Base-by-base conservation (phyloP, 2,113 vertebrate genomes). In the Penelope pileata region DNA sequence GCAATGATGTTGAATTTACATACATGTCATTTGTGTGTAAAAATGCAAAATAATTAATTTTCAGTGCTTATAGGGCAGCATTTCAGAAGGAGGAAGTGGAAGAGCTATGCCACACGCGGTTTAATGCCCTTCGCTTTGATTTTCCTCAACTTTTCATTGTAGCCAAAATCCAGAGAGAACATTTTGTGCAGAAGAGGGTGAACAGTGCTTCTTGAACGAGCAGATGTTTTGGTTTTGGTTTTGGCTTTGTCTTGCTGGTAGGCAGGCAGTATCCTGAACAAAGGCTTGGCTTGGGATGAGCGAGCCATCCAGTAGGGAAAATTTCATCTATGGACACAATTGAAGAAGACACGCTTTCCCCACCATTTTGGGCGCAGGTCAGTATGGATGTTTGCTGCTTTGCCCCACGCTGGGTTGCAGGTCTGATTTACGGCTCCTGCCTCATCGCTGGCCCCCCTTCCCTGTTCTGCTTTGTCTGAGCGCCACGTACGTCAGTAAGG, bases 401-500 rank as follows among this genome's bases (percentile, higher is more conserved):
- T 23, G 15, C 34, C 11, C 58, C 16, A 36, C 1, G 4, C 21
- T 43, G 43, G 21, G n/a, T 59, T 54, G 9, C 0, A 5, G 36
- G 34, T 51, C 36, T 75, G 66, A 62, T 94, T 56, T 87, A 27
- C 0, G 0, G 19, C 59, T 88, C 27, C 29, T 0, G 1, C 36
- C 14, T 13, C 10, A 5, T 48, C 2, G 2, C 60, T 14, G 2
- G 13, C 6, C 7, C 9, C 22, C 18, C 29, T 21, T 48, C n/a
- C 7, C 4, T 2, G 12, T 22, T 29, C 77, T 50, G 9, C 56
- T 94, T 88, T 95, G 29, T 83, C 50, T 56, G 53, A 74, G 47
- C 0, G 0, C 38, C 15, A 29, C 43, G 1, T 81, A 94, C 95
- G 97, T 88, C 94, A 87, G 74, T 86, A 94, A 94, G 79, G 86